Conservation (phyloP, 2,888 invertebrate genomes). For the Acronicta leporina region DNA sequence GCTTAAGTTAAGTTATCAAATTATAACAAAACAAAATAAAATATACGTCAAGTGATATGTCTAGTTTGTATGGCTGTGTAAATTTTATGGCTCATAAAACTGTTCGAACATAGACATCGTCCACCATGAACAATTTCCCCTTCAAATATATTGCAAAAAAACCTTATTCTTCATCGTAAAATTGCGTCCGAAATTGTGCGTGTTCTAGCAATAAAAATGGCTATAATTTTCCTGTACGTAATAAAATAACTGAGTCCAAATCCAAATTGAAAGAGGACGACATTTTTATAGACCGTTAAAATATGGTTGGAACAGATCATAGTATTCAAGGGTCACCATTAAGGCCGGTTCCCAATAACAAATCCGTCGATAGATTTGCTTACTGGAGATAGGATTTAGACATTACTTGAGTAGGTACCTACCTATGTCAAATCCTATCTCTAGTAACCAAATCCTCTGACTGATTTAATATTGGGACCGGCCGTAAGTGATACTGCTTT, state of each 20-base stretch:
- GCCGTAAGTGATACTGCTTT: too few relatives aligned
- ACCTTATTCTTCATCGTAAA: slow-evolving; percentile 49
- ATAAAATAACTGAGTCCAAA: slow-evolving; percentile 72
- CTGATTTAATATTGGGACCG: too few relatives aligned
- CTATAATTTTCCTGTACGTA: slow-evolving; percentile 72
- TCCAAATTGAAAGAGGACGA: slow-evolving; percentile 76
- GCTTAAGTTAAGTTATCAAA: neutral
- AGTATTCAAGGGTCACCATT: slow-evolving; percentile 47
- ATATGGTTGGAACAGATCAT: slow-evolving; percentile 64
- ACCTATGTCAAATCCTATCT: too few relatives aligned
- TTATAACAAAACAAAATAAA: neutral
- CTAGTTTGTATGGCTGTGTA: slow-evolving; percentile 18
- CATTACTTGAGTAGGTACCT: too few relatives aligned
- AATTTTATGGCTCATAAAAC: slow-evolving; percentile 34
- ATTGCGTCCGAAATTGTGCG: slow-evolving; percentile 65
- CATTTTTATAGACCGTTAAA: slow-evolving; percentile 79
- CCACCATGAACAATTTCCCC: slow-evolving; percentile 40
- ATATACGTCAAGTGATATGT: neutral
- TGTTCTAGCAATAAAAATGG: slow-evolving; percentile 74
- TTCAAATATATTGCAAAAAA: slow-evolving; percentile 38
- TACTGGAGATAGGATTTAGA: too few relatives aligned
- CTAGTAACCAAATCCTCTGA: too few relatives aligned
- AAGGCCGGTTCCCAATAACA: too few relatives aligned
- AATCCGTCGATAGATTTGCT: too few relatives aligned
- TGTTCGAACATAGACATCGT: slow-evolving; percentile 23